A percentile compares a stretch with the other conserved stretches of the same genome.
Conservation (phyloP, 2,888 invertebrate species). For the Tuta absoluta region DNA sequence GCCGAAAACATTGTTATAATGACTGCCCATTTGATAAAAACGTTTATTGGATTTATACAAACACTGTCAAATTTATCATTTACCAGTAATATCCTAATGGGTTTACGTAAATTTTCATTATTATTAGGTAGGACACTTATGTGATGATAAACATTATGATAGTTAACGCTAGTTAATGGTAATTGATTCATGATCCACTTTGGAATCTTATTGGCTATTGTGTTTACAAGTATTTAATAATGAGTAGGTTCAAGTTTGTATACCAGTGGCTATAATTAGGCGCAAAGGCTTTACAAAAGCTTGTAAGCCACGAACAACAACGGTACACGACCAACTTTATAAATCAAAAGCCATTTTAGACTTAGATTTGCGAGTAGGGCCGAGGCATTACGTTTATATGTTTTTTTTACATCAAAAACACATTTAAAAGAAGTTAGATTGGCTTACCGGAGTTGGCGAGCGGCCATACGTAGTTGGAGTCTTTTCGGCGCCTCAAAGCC, state of each 20-base stretch:
- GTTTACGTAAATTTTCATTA: slow-evolving; percentile 6
- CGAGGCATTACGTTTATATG: slow-evolving; percentile 73
- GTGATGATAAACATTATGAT: background rate
- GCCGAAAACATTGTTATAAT: slow-evolving; percentile 18
- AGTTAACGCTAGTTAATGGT: background rate
- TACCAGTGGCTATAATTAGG: slow-evolving; percentile 11
- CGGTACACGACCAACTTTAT: slow-evolving; percentile 52
- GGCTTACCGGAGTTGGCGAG: slow-evolving; percentile 78
- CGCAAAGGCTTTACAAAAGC: slow-evolving; percentile 8
- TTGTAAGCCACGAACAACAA: slow-evolving; percentile 6
- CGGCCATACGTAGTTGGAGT: slow-evolving; percentile 74
- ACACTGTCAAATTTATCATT: slow-evolving; percentile 4
- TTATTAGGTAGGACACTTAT: background rate
- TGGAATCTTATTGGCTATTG: too few relatives aligned
- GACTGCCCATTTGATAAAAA: slow-evolving; percentile 24
- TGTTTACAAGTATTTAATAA: too few relatives aligned
- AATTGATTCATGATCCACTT: too few relatives aligned
- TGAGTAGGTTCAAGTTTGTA: background rate
- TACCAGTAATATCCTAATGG: slow-evolving; percentile 4
- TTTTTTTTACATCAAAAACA: slow-evolving; percentile 81
- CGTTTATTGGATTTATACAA: slow-evolving; percentile 18
- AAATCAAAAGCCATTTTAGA: slow-evolving; percentile 78
- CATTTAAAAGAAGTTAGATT: slow-evolving; percentile 82
- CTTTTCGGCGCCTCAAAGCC: slow-evolving; percentile 71
- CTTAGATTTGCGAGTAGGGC: slow-evolving; percentile 63